Evolutionary conservation across 2,888 invertebrate species (phyloP), one percentile per base, ranked within the genome.

Genomic region (Parapristionchus giblindavisi): DNA sequence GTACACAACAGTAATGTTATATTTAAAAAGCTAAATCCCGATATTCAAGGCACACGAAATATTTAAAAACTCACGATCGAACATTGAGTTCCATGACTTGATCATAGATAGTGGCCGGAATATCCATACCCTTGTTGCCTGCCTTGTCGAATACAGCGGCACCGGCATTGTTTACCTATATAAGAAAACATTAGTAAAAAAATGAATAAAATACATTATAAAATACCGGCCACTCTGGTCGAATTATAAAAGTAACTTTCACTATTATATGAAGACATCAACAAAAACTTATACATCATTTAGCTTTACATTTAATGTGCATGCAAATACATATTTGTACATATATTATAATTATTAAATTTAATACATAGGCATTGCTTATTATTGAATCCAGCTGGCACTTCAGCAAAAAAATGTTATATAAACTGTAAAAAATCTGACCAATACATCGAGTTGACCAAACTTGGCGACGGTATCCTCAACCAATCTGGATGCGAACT

Each of bases 131-230:
- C 1, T 14, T 71, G 38, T 27, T 40, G 6, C 71, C 71, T 1
- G 38, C 29, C 27, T 32, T 32, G 8, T 54, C 56, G 11, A 56
- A 14, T 4, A 38, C n/a, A 6, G 38, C 43, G 1, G 40, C 54
- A 40, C 71, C 71, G 5, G 71, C 71, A 29, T 71, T 71, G 71
- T 71, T 71, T 24, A 71, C 71, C 71, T 71, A 11, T 32, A 66
- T n/a, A 56, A 17, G 8, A 6, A 24, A 6, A 6, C 8, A 56
- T 6, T 17, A 8, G 27, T 43, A 43, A 43, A 17, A 43, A 43
- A 43, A 17, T 43, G 43, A 43, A 17, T 43, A 8, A 14, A 43
- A 43, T 14, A 43, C 8, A 14, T 43, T 43, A 8, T 43, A 8
- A 14, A 8, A 43, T 17, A 14, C 43, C 43, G 17, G 17, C 43